Evolutionary conservation across 1,140 invertebrate genomes (phyloP).

Genomic region (Sinonovacula constricta): DNA sequence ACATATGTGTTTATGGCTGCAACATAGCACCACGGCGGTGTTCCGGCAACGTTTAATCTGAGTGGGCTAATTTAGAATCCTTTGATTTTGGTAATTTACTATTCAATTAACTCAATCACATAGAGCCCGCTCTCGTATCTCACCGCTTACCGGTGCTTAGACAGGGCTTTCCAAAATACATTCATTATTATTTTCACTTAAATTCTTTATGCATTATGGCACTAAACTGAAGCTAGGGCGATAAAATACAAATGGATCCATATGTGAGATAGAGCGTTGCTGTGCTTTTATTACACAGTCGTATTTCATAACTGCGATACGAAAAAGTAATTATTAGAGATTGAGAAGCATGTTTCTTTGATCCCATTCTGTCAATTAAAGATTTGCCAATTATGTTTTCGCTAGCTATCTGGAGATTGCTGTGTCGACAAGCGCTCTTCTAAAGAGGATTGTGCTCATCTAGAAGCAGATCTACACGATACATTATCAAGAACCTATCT

Average conservation of each 20-base stretch:
- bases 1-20: neutral
- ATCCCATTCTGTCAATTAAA: neutral
- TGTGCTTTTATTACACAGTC: constrained; percentile 9
- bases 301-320: constrained; percentile 11
- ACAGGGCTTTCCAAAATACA: neutral
- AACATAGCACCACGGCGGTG: neutral
- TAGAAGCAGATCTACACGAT: constrained; percentile 26
- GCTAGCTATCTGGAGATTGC: neutral
- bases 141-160: neutral
- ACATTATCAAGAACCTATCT: constrained; percentile 21
- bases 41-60: neutral
- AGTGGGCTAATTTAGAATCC: constrained; percentile 11
- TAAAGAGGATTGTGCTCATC: neutral
- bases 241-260: constrained; percentile 31
- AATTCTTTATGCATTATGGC: neutral
- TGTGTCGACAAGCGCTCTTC: neutral
- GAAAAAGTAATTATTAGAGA: constrained; percentile 1
- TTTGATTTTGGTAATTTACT: constrained; percentile 31
- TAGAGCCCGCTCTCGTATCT: neutral
- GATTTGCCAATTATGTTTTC: neutral
- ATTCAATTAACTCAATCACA: constrained; percentile 22
- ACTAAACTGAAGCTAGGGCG: neutral
- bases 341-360: neutral
- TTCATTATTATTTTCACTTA: neutral
- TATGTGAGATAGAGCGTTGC: constrained; percentile 13